Evolutionary conservation across 2,797 vertebrate species (phyloP).

Genomic region (Taeniopygia guttata): DNA sequence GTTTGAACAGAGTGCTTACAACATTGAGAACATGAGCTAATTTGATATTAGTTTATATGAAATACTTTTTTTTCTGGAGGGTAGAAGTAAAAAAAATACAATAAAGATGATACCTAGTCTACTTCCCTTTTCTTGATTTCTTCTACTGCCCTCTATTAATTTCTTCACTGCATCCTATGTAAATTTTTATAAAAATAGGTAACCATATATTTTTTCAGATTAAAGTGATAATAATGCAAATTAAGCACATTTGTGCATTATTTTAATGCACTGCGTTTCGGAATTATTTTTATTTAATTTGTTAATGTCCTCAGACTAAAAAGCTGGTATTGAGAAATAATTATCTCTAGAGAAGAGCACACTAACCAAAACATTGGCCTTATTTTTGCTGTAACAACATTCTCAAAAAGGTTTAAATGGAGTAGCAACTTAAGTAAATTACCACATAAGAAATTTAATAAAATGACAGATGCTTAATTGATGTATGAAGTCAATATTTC

Average conservation of each 20-base stretch:
- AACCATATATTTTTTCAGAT: neutral
- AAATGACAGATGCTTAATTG: neutral
- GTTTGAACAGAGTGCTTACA: neutral
- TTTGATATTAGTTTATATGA: neutral
- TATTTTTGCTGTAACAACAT: neutral
- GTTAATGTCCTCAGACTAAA: neutral
- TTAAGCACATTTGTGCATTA: neutral
- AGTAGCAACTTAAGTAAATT: neutral
- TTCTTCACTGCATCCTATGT: neutral
- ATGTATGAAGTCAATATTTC: neutral
- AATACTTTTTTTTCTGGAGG: neutral
- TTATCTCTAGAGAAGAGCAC: neutral
- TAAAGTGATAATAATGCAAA: neutral
- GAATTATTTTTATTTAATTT: neutral
- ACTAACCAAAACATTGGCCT: neutral
- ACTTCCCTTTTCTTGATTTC: neutral
- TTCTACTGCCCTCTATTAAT: neutral
- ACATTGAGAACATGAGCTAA: neutral
- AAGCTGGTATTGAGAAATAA: neutral
- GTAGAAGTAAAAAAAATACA: neutral
- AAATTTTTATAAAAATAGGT: neutral
- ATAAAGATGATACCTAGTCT: neutral
- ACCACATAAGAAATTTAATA: neutral
- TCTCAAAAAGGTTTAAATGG: neutral
- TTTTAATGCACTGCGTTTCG: neutral